Percentiles rank a stretch among this genome's conserved stretches.
Conservation (phyloP, 2,113 vertebrate species). For the Merops nubicus region DNA sequence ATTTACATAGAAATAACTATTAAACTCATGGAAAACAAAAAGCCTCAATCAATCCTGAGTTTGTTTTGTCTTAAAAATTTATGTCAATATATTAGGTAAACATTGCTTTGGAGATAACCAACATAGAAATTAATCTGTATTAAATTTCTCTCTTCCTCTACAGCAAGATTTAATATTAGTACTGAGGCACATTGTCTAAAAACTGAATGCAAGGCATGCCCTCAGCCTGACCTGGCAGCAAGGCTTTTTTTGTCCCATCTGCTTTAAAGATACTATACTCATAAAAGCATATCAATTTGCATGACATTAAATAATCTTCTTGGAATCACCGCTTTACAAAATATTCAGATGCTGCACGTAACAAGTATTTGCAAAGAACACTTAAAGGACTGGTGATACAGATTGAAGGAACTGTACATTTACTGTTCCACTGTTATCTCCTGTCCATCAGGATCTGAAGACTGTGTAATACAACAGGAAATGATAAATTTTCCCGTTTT, state of each 20-base stretch:
- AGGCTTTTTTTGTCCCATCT: background rate
- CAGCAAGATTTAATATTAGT: background rate
- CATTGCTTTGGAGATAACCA: background rate
- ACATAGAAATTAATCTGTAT: background rate
- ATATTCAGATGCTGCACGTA: background rate
- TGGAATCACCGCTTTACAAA: background rate
- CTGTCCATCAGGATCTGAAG: background rate
- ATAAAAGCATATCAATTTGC: constrained; percentile 14
- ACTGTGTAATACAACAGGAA: background rate
- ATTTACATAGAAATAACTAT: background rate
- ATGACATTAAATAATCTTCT: constrained; percentile 18
- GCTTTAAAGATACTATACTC: constrained; percentile 5
- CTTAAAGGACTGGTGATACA: background rate
- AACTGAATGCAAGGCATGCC: background rate
- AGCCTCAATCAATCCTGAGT: background rate
- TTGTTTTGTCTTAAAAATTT: background rate
- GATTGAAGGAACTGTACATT: background rate
- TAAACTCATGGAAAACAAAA: background rate
- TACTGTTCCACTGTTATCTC: background rate
- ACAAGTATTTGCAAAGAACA: background rate
- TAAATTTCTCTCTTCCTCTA: background rate
- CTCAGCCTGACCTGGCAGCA: background rate
- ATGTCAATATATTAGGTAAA: background rate
- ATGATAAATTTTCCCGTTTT: background rate
- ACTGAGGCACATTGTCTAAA: background rate